Base-by-base conservation (phyloP, 2,888 invertebrate genomes). In the Lepidocyrtinus sp. region DNA sequence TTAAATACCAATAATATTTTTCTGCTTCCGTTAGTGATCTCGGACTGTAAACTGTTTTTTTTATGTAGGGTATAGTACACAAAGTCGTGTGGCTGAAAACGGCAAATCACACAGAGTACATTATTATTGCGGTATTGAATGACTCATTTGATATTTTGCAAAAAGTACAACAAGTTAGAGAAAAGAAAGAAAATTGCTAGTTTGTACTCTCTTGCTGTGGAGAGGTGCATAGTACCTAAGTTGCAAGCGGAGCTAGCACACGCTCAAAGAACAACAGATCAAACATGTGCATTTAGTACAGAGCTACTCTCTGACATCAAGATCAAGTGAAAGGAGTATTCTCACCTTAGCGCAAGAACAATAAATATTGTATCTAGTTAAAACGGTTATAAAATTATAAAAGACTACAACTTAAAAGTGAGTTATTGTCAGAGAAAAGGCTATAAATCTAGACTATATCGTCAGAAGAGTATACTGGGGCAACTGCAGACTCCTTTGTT, bases 1-100 rank as follows among this genome's bases (percentile, higher is more conserved):
- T 73, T 50, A 64, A 73, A 61, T 12, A 75, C 22, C 64, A 55
- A 24, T 69, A 61, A 61, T 62, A 36, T 46, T 59, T 59, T 72
- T 45, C 36, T 64, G 70, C 70, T 75, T 75, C 69, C 75, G 75
- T 70, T 70, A 70, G 75, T 75, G 75, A 75, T 75, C 75, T 75
- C 74, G 59, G 24, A 25, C 12, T 17, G 25, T 24, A 25, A 63
- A 2, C 9, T 7, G 25, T 17, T 69, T 22, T 69, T 27, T 26
- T 70, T 21, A 50, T 36, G 36, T 36, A 36, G 36, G 36, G 36
- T 36, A n/a, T n/a, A n/a, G n/a, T n/a, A 36, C 36, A 36, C 36
- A 36, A 36, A 36, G 36, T 36, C 36, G 36, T 9, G 27, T 26
- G 17, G 2, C 17, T 70, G 17, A 55, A 24, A 22, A 68, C 27